Conservation (phyloP, 2,797 vertebrate species). For the Melanotaenia nigrans region DNA sequence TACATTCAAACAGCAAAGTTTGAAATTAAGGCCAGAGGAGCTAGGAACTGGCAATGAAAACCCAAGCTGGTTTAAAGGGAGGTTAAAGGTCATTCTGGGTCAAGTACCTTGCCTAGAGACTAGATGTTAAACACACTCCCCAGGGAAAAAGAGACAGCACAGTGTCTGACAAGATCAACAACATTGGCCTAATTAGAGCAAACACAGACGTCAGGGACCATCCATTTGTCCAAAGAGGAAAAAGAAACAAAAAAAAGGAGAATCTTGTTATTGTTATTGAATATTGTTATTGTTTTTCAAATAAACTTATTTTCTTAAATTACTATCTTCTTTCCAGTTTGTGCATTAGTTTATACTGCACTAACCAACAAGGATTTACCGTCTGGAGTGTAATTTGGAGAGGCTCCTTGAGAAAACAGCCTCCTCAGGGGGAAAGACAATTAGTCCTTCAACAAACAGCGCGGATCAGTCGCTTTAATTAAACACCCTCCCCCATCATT, state of each 20-base stretch:
- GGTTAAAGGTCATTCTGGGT: constrained; percentile 76
- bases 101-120: constrained; percentile 72
- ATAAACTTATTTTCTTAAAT: constrained; percentile 61
- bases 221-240: constrained; percentile 39
- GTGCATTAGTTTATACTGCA: constrained; percentile 47
- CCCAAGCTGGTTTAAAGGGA: constrained; percentile 67
- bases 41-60: constrained; percentile 45
- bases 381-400: constrained; percentile 77
- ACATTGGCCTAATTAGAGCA: constrained; percentile 76
- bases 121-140: constrained; percentile 76
- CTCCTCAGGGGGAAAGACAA: constrained; percentile 82
- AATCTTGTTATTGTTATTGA: constrained; percentile 29
- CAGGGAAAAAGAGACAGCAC: constrained; percentile 52
- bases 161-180: constrained; percentile 68
- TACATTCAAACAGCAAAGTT: constrained; percentile 47
- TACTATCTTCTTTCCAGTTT: constrained; percentile 60
- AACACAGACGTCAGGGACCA: constrained; percentile 56
- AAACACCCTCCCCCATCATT: constrained; percentile 78
- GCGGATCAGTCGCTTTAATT: constrained; percentile 84
- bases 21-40: constrained; percentile 46
- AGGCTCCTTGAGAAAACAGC: constrained; percentile 74
- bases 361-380: constrained; percentile 72
- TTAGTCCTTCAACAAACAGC: constrained; percentile 85
- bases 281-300: constrained; percentile 60
- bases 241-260: constrained; percentile 53